phyloP scores from a whole-genome alignment of 2,888 invertebrate species.

The Sialis lutaria region DNA sequence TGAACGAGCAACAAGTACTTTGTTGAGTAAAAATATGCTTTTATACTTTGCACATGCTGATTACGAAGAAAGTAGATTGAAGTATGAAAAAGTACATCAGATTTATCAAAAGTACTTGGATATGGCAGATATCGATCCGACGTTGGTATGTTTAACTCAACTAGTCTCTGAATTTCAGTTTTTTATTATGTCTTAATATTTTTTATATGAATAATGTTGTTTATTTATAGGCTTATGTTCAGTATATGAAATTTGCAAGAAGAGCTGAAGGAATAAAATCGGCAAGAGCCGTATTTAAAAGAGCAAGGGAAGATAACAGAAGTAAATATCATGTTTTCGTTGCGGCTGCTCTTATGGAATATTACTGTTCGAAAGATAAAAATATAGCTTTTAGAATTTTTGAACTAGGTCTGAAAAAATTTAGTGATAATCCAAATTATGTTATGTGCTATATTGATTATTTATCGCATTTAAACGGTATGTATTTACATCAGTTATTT shows the following conservation, averaged over 20 bases:
- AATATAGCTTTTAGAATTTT: constrained; percentile 94
- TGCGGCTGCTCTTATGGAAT: constrained; percentile 96
- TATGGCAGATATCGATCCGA: constrained; percentile 84
- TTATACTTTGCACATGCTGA: constrained; percentile 97
- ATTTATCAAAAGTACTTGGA: constrained; percentile 87
- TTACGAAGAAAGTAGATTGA: constrained; percentile 92
- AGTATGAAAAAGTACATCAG: constrained; percentile 90
- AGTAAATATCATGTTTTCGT: constrained; percentile 89
- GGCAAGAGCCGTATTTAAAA: constrained; percentile 85
- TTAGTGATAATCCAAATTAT: constrained; percentile 87
- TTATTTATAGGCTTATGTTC: constrained; percentile 65
- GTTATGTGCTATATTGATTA: constrained; percentile 94
- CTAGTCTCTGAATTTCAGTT: neutral
- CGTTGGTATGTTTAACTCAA: constrained; percentile 45
- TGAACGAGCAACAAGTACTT: constrained; percentile 79
- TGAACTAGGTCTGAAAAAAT: constrained; percentile 93
- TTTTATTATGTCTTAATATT: neutral
- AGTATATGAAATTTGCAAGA: constrained; percentile 97
- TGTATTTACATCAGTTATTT: constrained; percentile 12
- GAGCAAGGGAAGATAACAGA: constrained; percentile 77
- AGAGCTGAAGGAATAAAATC: constrained; percentile 96
- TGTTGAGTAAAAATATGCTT: constrained; percentile 80
- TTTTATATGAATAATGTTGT: neutral
- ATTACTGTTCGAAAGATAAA: constrained; percentile 96
- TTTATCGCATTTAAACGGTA: constrained; percentile 88